Conservation (phyloP, 2,797 vertebrate species). For the Cirrhinus mrigala region DNA sequence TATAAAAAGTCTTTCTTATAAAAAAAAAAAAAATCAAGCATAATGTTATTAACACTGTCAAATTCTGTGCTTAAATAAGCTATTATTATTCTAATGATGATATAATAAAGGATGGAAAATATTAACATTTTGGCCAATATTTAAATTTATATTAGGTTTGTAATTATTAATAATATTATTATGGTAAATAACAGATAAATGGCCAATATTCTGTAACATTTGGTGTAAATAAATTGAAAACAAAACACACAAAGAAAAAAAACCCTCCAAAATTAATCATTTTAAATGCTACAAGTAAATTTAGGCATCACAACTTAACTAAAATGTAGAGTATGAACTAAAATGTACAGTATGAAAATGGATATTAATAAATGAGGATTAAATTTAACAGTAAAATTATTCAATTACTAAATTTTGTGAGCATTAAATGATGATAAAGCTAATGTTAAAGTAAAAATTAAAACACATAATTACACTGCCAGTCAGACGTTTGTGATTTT, state of each 20-base stretch:
- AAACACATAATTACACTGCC: background rate
- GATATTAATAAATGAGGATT: background rate
- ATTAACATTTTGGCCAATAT: background rate
- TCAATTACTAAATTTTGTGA: background rate
- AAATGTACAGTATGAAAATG: background rate
- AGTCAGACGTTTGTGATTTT: too few species aligned
- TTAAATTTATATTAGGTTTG: background rate
- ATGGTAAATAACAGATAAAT: background rate
- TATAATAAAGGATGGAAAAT: background rate
- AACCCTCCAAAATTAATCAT: too few species aligned
- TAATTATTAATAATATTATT: background rate
- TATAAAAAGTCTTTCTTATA: too few species aligned
- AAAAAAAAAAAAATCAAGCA: too few species aligned
- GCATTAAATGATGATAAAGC: background rate
- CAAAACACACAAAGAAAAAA: background rate
- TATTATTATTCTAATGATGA: background rate
- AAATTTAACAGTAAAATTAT: background rate
- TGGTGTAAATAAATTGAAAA: background rate
- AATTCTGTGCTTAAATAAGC: background rate
- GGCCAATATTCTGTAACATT: background rate
- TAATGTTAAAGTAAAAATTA: background rate
- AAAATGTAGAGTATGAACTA: background rate
- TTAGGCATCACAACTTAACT: too few species aligned
- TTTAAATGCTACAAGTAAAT: background rate
- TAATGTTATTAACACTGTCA: too few species aligned